Conservation (phyloP, 2,113 vertebrate species). For the Delphinus delphis region DNA sequence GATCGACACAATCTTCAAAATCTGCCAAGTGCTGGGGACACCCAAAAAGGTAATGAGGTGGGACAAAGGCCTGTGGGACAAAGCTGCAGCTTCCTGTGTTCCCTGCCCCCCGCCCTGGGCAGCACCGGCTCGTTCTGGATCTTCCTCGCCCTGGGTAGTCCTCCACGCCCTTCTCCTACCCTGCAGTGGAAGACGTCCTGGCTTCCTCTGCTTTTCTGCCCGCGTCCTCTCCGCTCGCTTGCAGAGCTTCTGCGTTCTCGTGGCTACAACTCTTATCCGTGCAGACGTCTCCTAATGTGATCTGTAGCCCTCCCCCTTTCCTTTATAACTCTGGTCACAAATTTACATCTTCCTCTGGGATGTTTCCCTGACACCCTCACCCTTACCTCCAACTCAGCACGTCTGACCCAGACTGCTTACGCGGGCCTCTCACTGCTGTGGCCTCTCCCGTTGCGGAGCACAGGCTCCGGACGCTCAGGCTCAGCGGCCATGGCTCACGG, state of each 20-base stretch:
- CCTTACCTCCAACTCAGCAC: not conserved
- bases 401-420: not conserved
- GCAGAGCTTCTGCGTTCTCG: not conserved
- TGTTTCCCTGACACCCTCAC: not conserved
- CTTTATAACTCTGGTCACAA: not conserved
- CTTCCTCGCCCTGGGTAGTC: not conserved
- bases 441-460: too few species aligned
- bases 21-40: slow-evolving; percentile 88
- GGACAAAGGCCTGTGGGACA: not conserved
- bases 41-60: slow-evolving; percentile 86
- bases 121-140: not conserved
- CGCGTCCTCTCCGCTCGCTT: rapidly evolving
- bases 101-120: not conserved
- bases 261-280: not conserved
- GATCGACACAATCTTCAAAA: slow-evolving; percentile 91
- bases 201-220: not conserved
- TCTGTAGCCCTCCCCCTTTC: too few species aligned
- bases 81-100: not conserved
- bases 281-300: not conserved
- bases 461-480: too few species aligned
- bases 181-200: not conserved
- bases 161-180: not conserved
- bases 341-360: not conserved
- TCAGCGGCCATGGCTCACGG: too few species aligned
- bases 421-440: too few species aligned